These are phyloP conservation scores for Rhagoletis zephyria DNA, from an alignment of 1,140 invertebrate species.

Conservation along the genomic window DNA sequence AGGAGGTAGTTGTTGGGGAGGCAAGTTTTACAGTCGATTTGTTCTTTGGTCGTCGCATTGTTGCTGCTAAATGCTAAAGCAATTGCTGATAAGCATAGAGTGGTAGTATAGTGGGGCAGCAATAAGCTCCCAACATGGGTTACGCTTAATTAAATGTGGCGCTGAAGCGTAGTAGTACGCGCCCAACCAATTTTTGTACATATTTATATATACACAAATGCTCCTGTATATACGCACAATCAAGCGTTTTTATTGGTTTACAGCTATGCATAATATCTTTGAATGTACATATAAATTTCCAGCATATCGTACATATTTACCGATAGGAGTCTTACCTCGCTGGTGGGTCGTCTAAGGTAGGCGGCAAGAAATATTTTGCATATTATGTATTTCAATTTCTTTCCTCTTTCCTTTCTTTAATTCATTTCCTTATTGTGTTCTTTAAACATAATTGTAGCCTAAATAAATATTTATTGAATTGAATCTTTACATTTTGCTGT, in stretches of 20 bases:
- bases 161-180: neutral
- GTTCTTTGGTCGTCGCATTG: neutral
- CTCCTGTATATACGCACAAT: too few relatives aligned
- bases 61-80: neutral
- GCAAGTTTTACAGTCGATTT: neutral
- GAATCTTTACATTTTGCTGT: neutral
- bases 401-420: neutral
- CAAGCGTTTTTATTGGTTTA: too few relatives aligned
- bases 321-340: neutral
- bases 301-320: neutral
- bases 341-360: neutral
- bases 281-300: neutral
- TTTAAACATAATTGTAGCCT: neutral
- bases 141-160: constrained; percentile 32
- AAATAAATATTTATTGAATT: neutral
- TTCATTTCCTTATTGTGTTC: neutral
- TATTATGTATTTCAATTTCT: neutral
- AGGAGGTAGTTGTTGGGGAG: neutral
- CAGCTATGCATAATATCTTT: too few relatives aligned
- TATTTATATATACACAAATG: neutral
- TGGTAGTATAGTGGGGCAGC: neutral
- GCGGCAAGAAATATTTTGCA: neutral
- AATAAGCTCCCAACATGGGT: neutral
- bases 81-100: neutral
- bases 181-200: neutral